phyloP scores from a whole-genome alignment of 2,113 vertebrate genomes.

The Fukomys damarensis region DNA sequence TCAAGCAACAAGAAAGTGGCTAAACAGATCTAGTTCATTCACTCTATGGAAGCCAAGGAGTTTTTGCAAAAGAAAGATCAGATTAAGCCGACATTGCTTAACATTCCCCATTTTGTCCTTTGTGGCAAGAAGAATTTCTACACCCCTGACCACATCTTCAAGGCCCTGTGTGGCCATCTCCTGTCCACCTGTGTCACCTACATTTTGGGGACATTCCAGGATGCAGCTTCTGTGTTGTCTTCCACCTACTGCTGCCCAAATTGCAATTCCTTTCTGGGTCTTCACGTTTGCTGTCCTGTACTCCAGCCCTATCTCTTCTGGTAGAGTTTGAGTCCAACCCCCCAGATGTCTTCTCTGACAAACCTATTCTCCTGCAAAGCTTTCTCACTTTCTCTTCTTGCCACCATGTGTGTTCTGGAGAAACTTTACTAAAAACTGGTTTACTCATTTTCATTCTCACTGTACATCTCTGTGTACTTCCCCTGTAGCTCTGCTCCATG shows the following conservation, averaged over 20 bases:
- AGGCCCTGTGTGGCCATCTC: not conserved
- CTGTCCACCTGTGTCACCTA: fast-evolving
- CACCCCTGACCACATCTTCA: not conserved
- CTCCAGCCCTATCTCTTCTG: fast-evolving
- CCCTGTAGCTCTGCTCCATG: not conserved
- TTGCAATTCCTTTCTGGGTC: not conserved
- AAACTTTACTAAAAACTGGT: not conserved
- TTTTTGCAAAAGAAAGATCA: not conserved
- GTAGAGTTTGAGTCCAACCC: not conserved
- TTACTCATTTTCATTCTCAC: not conserved
- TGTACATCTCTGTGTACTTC: not conserved
- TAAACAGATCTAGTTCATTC: too few species aligned
- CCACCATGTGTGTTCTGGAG: not conserved
- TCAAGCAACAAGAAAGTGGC: not conserved
- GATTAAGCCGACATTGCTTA: fast-evolving
- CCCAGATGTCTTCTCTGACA: not conserved
- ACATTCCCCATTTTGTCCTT: not conserved
- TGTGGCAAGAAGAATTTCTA: not conserved
- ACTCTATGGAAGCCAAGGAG: not conserved
- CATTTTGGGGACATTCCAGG: not conserved
- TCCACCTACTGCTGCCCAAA: fast-evolving
- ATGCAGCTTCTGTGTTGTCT: not conserved
- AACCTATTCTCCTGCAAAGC: fast-evolving
- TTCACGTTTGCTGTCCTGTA: not conserved
- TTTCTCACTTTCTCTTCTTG: not conserved